Evolutionary conservation across 2,888 invertebrate genomes (phyloP), one percentile per base, ranked within the genome.

Genomic region (Drosophila dives): DNA sequence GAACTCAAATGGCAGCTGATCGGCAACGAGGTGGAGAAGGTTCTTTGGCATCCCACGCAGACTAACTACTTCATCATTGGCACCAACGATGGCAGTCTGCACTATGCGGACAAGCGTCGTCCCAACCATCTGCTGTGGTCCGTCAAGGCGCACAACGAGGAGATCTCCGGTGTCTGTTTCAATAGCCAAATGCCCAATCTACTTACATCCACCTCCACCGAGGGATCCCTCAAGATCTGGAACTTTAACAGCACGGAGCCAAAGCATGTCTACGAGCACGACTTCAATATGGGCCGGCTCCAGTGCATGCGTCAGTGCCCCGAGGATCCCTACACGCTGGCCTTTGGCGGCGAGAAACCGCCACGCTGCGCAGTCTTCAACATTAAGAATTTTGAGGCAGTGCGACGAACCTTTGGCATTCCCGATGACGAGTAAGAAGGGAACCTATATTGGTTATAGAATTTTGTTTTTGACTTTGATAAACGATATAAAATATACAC

Each of bases 191-290:
- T 97, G 68, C 95, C 96, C 1, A 97, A 97, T 5, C 93, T 97
- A 55, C 93, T 99, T 90, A 94, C 97, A 3, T 97, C 97, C 0
- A 94, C 96, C 1, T 96, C 97, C 8, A 95, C 95, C 2, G 98
- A 98, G 91, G 96, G 96, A 72, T 94, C 94, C n/a, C 92, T 98
- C 5, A 98, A 98, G 94, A 95, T 97, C 0, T 99, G 98, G 98
- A 98, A 98, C 89, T 94, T 92, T 61, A 86, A 81, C 68, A 76
- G 73, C 17, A 78, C 70, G 6, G 89, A 86, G 45, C 84, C 91
- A 1, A 91, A 88, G 33, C 90, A 91, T 49, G 90, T 93, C 3
- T 92, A 92, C 64, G 86, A 85, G 42, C 92, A 95, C 73, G 93
- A 95, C 77, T 94, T 95, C 64, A 94, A 95, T 68, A 95, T 98